A percentile compares a stretch with the other conserved stretches of the same genome.
Evolutionary conservation across 2,113 vertebrate genomes (phyloP).

Genomic region (Todiramphus chloris): DNA sequence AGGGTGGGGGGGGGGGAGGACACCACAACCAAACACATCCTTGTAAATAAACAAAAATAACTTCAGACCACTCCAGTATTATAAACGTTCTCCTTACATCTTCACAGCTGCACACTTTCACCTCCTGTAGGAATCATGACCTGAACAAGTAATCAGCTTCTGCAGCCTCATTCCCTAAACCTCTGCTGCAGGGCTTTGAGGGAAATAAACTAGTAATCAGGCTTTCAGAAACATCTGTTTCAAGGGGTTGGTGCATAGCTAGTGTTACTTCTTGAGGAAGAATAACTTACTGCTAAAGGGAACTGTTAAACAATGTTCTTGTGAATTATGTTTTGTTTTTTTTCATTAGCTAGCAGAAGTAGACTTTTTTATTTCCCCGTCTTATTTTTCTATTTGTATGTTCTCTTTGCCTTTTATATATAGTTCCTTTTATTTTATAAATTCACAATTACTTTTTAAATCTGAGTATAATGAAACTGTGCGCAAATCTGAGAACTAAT

Average conservation of each 20-base stretch:
- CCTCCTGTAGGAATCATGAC: neutral
- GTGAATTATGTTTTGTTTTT: neutral
- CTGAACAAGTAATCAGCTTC: neutral
- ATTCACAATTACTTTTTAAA: neutral
- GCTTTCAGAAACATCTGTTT: neutral
- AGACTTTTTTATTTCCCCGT: neutral
- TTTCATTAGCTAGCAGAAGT: neutral
- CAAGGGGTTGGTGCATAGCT: neutral
- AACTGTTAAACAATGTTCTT: neutral
- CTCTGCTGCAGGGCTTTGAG: neutral
- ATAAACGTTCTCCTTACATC: neutral
- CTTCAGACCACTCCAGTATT: neutral
- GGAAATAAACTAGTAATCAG: neutral
- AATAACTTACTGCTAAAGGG: neutral
- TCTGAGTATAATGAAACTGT: neutral
- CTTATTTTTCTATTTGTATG: neutral
- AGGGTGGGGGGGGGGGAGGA: rapidly evolving
- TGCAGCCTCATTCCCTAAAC: neutral
- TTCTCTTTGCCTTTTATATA: neutral
- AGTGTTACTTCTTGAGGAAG: neutral
- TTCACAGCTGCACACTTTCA: neutral
- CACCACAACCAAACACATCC: neutral
- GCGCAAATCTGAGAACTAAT: neutral
- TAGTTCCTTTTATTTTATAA: neutral
- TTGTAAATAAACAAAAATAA: neutral